Evolutionary conservation across 2,113 vertebrate species (phyloP).

Genomic region (Aptenodytes forsteri): DNA sequence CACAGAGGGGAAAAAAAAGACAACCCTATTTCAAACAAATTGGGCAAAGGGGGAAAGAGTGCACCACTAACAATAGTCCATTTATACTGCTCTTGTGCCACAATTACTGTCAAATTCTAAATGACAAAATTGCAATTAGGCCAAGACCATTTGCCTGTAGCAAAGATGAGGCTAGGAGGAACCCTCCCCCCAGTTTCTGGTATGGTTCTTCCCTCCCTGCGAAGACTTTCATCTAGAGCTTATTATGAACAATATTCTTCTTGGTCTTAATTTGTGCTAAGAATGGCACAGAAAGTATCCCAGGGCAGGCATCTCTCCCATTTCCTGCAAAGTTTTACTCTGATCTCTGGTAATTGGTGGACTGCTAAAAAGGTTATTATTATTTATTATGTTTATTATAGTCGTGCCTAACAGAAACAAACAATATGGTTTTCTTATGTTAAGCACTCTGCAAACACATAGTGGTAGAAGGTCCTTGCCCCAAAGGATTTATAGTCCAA

Average conservation of each 20-base stretch:
- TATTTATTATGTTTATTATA: constrained; percentile 50
- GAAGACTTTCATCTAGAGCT: constrained; percentile 25
- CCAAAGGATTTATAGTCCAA: neutral
- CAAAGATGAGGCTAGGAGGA: neutral
- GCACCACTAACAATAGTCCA: neutral
- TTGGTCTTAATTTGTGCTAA: constrained; percentile 41
- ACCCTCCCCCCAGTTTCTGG: neutral
- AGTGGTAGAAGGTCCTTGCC: neutral
- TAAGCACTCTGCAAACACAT: neutral
- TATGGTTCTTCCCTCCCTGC: neutral
- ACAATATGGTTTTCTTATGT: neutral
- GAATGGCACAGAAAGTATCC: constrained; percentile 19
- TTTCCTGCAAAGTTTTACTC: constrained; percentile 40
- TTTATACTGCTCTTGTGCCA: neutral
- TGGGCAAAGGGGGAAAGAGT: neutral
- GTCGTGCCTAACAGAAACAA: neutral
- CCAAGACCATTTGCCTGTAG: neutral
- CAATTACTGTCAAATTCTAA: neutral
- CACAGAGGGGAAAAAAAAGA: neutral
- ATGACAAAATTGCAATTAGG: neutral
- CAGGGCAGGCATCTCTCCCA: neutral
- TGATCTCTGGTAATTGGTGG: constrained; percentile 42
- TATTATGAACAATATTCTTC: constrained; percentile 47
- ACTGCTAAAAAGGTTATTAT: constrained; percentile 17
- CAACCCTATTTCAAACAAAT: neutral